Conservation (phyloP, 2,797 vertebrate genomes). For the Enteromius mattozi region DNA sequence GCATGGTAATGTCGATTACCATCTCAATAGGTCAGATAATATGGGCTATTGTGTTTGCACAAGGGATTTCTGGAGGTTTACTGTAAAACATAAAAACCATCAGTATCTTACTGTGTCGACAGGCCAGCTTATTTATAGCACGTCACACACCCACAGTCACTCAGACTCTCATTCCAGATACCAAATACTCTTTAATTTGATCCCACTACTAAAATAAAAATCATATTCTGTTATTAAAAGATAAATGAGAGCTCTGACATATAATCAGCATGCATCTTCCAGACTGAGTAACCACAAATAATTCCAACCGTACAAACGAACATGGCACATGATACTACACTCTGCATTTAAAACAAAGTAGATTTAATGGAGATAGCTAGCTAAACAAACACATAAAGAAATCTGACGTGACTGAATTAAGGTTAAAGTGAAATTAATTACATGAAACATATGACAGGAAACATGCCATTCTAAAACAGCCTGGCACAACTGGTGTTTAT, state of each 20-base stretch:
- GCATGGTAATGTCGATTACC: constrained; percentile 41
- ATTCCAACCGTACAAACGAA: background rate
- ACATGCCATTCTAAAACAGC: background rate
- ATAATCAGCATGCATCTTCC: background rate
- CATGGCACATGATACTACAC: background rate
- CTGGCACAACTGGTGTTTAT: background rate
- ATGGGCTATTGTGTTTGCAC: constrained; percentile 37
- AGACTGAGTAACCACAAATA: background rate
- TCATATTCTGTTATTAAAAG: background rate
- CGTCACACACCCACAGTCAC: background rate
- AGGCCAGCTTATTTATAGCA: constrained; percentile 11
- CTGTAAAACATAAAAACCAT: constrained; percentile 49
- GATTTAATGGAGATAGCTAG: background rate
- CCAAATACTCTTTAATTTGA: constrained; percentile 8
- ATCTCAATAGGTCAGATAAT: constrained; percentile 37
- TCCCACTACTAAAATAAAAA: background rate
- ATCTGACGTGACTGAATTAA: background rate
- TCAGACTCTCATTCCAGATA: background rate
- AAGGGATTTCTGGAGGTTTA: constrained; percentile 43
- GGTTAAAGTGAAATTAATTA: constrained; percentile 6
- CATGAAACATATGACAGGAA: background rate
- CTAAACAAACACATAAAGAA: background rate
- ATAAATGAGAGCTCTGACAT: background rate
- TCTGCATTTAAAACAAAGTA: background rate
- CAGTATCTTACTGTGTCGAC: constrained; percentile 29